phyloP scores from a whole-genome alignment of 2,113 vertebrate species.

The Erythrocebus patas region DNA sequence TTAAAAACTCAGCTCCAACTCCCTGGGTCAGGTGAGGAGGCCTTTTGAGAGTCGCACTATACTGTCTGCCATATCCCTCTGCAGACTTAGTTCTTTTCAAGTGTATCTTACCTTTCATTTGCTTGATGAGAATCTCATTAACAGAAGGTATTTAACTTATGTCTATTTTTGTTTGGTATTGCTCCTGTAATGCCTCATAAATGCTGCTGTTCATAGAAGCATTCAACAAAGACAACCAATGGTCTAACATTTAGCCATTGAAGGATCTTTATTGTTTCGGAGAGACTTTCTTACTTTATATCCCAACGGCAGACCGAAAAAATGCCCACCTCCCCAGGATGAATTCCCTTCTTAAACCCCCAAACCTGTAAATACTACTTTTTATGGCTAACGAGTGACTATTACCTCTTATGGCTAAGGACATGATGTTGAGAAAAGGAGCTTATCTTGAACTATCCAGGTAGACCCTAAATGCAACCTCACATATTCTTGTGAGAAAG shows the following conservation, averaged over 20 bases:
- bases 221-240: neutral
- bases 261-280: neutral
- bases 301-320: neutral
- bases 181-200: neutral
- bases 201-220: neutral
- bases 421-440: neutral
- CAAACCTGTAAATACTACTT: neutral
- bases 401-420: neutral
- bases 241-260: neutral
- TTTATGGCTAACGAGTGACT: neutral
- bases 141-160: neutral
- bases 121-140: neutral
- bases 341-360: neutral
- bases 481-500: neutral
- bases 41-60: neutral
- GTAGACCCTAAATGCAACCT: neutral
- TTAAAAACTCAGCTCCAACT: neutral
- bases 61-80: fast-evolving
- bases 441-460: neutral
- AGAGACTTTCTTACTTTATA: neutral
- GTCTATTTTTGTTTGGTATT: neutral
- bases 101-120: neutral
- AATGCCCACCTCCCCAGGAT: neutral
- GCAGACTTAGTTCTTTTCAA: neutral
- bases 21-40: neutral